Base-by-base conservation (phyloP, 2,888 invertebrate species). In the Drosophila robusta region DNA sequence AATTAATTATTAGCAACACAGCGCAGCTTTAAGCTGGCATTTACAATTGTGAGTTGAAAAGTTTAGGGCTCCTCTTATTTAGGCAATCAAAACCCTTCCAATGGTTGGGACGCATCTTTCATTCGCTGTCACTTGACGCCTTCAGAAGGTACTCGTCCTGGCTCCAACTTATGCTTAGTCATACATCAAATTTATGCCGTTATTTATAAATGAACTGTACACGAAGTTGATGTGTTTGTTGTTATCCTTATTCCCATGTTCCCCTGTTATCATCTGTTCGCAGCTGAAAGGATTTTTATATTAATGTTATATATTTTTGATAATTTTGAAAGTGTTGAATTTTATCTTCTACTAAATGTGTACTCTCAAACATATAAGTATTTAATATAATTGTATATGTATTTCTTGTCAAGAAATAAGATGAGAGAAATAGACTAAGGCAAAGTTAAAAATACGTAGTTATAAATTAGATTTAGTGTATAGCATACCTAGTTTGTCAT, bases 141-240 rank as follows among this genome's bases (percentile, higher is more conserved):
- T 70, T 78, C 14, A 42, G 50, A 38, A 24, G 5, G 46, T 54
- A 54, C 39, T 56, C 56, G 26, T 36, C n/a, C 26, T 16, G 26
- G 16, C 22, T 29, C 11, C 38, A 22, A 50, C 44, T 71, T 54
- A 70, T 88, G 75, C 73, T 72, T 68, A 86, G 80, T 88, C 86
- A 80, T 77, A 77, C 83, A 86, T 82, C 80, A 80, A 78, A 82
- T 75, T 67, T 70, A 80, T 77, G 76, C 74, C 77, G 56, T 65
- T 75, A 76, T 73, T 76, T 78, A 83, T 83, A 86, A 82, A 87
- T 89, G 83, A 89, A 70, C 78, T 82, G 75, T 80, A 76, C 88
- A 88, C 78, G 75, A 86, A 86, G 86, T 89, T 78, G 76, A 89
- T 89, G 88, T 76, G 70, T 32, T 69, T 45, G 55, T 47, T 58